Conservation (phyloP, 2,888 invertebrate genomes). For the Scaptomyza caliginosa region DNA sequence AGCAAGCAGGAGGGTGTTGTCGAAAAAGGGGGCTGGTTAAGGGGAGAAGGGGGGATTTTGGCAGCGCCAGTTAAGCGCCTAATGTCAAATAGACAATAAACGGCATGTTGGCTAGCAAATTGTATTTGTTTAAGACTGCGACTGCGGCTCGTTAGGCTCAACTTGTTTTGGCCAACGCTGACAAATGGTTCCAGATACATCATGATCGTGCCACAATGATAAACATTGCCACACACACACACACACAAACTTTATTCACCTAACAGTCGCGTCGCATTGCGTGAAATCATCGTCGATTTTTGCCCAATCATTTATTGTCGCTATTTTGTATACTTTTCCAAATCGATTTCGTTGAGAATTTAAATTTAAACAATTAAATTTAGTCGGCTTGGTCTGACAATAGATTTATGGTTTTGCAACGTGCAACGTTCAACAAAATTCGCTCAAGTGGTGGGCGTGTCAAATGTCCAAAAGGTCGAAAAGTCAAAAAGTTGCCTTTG, state of each 20-base stretch:
- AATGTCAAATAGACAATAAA: slow-evolving; percentile 73
- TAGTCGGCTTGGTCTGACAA: slow-evolving; percentile 25
- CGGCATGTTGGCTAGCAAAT: slow-evolving; percentile 42
- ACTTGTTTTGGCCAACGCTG: slow-evolving; percentile 64
- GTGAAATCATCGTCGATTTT: slow-evolving; percentile 65
- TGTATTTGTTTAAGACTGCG: slow-evolving; percentile 51
- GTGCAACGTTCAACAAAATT: slow-evolving; percentile 46
- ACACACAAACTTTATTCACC: background rate
- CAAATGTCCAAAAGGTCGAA: slow-evolving; percentile 38
- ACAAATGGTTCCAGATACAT: slow-evolving; percentile 74
- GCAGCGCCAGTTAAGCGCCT: slow-evolving; percentile 69
- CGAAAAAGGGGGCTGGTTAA: background rate
- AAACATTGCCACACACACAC: slow-evolving; percentile 38
- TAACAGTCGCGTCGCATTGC: slow-evolving; percentile 23
- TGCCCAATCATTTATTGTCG: slow-evolving; percentile 30
- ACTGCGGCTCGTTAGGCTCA: slow-evolving; percentile 66
- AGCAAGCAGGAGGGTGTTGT: background rate
- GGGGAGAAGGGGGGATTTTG: background rate
- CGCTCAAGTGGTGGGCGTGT: slow-evolving; percentile 32
- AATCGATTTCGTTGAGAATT: slow-evolving; percentile 22
- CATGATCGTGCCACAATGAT: slow-evolving; percentile 72
- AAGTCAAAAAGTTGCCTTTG: slow-evolving; percentile 56
- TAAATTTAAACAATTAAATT: slow-evolving; percentile 64
- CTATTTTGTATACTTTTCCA: background rate
- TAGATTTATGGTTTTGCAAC: slow-evolving; percentile 69